Conservation (phyloP, 1,140 invertebrate genomes). For the Eupristina koningsbergeri region DNA sequence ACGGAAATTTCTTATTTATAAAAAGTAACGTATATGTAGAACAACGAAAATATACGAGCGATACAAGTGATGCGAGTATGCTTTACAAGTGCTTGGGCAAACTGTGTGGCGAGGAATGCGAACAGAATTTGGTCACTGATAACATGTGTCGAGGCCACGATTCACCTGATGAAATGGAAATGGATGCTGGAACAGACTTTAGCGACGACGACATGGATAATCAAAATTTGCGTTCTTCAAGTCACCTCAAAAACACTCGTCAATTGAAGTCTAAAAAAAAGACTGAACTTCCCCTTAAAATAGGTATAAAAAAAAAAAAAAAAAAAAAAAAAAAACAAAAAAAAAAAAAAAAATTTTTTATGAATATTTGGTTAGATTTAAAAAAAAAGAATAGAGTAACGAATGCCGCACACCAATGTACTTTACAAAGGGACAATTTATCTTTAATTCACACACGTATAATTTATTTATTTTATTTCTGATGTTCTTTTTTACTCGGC, state of each 20-base stretch:
- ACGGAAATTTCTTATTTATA: background rate
- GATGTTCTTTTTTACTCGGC: too few relatives aligned
- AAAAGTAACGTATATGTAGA: background rate
- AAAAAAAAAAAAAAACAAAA: too few relatives aligned
- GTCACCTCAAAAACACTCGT: background rate
- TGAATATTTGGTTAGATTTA: too few relatives aligned
- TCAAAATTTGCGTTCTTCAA: background rate
- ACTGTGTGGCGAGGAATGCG: slow-evolving; percentile 46
- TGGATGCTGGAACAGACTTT: background rate
- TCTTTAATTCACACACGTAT: too few relatives aligned
- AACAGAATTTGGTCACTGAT: slow-evolving; percentile 9
- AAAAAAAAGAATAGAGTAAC: too few relatives aligned
- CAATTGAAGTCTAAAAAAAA: slow-evolving; percentile 3
- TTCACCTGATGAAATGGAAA: background rate
- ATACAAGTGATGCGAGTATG: background rate
- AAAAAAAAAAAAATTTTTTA: too few relatives aligned
- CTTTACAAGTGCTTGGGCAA: slow-evolving; percentile 25
- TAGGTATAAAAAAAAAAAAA: slow-evolving; percentile 14
- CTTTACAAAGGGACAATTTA: too few relatives aligned
- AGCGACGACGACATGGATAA: slow-evolving; percentile 24
- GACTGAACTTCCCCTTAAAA: background rate
- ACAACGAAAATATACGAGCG: background rate
- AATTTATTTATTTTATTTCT: too few relatives aligned
- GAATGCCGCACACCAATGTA: too few relatives aligned
- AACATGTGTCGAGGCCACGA: background rate